phyloP scores from a whole-genome alignment of 2,888 invertebrate genomes.

The Mycalesis mineus region DNA sequence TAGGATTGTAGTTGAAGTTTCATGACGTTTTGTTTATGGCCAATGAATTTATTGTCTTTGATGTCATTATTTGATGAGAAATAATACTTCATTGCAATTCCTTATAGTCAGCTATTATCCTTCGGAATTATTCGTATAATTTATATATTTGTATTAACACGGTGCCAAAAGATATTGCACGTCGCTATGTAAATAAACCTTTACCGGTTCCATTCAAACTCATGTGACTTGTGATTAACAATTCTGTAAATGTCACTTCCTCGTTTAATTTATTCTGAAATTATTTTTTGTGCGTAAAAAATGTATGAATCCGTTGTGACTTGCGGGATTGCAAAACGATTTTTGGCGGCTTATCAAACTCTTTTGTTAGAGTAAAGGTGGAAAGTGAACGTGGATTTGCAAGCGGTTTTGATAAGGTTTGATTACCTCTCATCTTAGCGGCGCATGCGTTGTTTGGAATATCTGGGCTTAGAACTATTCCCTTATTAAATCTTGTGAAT shows the following conservation, averaged over 20 bases:
- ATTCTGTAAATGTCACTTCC: constrained; percentile 10
- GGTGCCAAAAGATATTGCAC: neutral
- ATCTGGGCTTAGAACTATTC: too few relatives aligned
- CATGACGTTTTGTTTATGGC: too few relatives aligned
- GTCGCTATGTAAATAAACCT: neutral
- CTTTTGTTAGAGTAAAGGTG: neutral
- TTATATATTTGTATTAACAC: too few relatives aligned
- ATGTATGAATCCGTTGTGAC: neutral
- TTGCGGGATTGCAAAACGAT: neutral
- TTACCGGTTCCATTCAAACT: neutral
- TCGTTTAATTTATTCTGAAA: neutral
- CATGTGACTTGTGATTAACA: constrained; percentile 2
- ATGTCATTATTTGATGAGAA: too few relatives aligned
- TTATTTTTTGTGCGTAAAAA: neutral
- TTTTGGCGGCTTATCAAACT: neutral
- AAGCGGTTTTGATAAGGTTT: neutral
- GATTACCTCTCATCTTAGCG: too few relatives aligned
- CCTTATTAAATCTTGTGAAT: too few relatives aligned
- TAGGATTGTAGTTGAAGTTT: too few relatives aligned
- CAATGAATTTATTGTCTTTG: too few relatives aligned
- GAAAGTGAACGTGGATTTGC: neutral
- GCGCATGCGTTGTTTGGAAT: too few relatives aligned
- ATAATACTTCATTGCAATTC: too few relatives aligned
- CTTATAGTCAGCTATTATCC: too few relatives aligned
- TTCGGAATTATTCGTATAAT: too few relatives aligned